phyloP scores from a whole-genome alignment of 2,797 vertebrate species.

The Pipistrellus pipistrellus region DNA sequence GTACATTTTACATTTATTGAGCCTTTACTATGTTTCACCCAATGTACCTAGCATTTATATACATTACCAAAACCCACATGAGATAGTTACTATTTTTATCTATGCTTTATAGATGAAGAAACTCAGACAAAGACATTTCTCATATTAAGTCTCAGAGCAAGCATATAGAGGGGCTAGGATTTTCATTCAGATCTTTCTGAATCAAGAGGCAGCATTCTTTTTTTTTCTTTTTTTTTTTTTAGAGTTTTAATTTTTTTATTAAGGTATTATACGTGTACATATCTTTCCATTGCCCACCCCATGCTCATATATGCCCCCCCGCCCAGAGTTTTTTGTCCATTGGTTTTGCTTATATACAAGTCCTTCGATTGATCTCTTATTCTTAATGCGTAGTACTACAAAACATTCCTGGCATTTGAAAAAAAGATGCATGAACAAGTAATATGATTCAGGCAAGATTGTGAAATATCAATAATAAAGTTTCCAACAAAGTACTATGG shows the following conservation, averaged over 20 bases:
- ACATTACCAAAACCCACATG: not conserved
- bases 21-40: not conserved
- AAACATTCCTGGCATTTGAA: not conserved
- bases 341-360: too few relatives aligned
- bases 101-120: constrained; percentile 31
- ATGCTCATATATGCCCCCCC: too few relatives aligned
- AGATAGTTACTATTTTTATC: not conserved
- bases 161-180: not conserved
- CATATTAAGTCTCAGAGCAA: not conserved
- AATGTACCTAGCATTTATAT: not conserved
- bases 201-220: not conserved
- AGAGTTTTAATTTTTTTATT: too few relatives aligned
- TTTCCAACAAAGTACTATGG: not conserved
- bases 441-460: not conserved
- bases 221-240: too few relatives aligned
- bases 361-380: too few relatives aligned
- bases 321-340: too few relatives aligned
- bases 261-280: too few relatives aligned
- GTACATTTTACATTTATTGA: not conserved
- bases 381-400: not conserved
- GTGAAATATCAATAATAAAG: not conserved
- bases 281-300: too few relatives aligned
- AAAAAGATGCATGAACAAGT: not conserved
- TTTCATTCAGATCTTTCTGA: constrained; percentile 14
- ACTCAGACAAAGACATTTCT: not conserved